Evolutionary conservation across 2,797 vertebrate species (phyloP), one percentile per base, ranked within the genome.

Genomic region (Toxotes lorentzi): DNA sequence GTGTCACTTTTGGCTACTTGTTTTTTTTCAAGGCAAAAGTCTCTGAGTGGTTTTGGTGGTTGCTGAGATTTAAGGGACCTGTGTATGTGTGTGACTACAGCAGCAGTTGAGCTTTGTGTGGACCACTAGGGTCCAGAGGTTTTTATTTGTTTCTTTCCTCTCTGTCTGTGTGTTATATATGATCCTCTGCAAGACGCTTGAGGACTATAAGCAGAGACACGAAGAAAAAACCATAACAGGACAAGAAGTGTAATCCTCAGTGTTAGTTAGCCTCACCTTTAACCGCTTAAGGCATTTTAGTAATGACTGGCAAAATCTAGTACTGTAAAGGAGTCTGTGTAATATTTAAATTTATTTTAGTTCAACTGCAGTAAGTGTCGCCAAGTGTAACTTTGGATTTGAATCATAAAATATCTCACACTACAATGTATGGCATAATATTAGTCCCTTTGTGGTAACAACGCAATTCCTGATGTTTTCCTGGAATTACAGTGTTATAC

Each of bases 21-120:
- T 85, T 88, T 88, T 62, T 88, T 70, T 84, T 91, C 86, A 91
- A 93, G 87, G 86, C 74, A 73, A 86, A 68, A 43, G 77, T 81
- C 73, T 88, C 24, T 66, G 66, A 90, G 73, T 79, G 79, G 41
- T 80, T 85, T 79, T 79, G 78, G 70, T 78, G 66, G 54, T 78
- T 71, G 47, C 57, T 67, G 81, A 89, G 89, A 93, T 91, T 92
- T 89, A 89, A 86, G 87, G 78, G 65, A 41, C 56, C 76, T 81
- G 40, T 76, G 27, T 73, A 45, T 60, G 66, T 78, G 66, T 59
- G 69, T 40, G 19, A 40, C 68, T 59, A 21, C 34, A 56, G 82
- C 38, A 76, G 78, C 27, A 9, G 70, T 75, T 78, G 80, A 83
- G 65, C 63, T 83, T 92, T 90, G 73, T 91, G 83, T 82, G 88